These are phyloP conservation scores for Columbina picui DNA, from an alignment of 2,113 vertebrate species.

Conservation along the genomic window DNA sequence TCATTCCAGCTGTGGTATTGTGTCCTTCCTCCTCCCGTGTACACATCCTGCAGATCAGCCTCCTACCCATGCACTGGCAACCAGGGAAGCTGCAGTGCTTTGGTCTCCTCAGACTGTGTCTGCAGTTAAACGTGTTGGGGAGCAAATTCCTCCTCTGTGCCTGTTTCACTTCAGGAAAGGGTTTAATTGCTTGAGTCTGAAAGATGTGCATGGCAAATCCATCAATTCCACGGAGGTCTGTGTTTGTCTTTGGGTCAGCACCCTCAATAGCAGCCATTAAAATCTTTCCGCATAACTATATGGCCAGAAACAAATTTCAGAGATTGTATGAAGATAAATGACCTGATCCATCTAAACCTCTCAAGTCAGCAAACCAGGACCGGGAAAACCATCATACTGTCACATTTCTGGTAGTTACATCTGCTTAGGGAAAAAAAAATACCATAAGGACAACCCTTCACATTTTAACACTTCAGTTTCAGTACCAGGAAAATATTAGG, in stretches of 20 bases:
- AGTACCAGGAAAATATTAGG: neutral
- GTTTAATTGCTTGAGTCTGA: constrained; percentile 38
- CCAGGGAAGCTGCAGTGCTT: neutral
- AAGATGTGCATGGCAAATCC: neutral
- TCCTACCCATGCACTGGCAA: neutral
- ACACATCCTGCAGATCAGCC: neutral
- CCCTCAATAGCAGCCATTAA: neutral
- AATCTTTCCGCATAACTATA: neutral
- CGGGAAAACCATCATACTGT: neutral
- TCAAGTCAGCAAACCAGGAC: constrained; percentile 31
- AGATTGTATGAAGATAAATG: constrained; percentile 1
- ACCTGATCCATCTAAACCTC: constrained; percentile 15
- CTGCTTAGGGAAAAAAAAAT: neutral
- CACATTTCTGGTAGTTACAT: neutral
- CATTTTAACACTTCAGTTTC: neutral
- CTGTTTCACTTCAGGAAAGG: constrained; percentile 4
- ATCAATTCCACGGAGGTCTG: neutral
- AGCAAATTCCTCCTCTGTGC: neutral
- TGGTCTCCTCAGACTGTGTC: neutral
- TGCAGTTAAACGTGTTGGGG: neutral
- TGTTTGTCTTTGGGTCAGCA: constrained; percentile 34
- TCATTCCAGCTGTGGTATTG: neutral
- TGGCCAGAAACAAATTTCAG: neutral
- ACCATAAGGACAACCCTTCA: neutral
- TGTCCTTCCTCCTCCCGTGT: neutral